phyloP scores from a whole-genome alignment of 1,140 invertebrate species.

The Drosophila equinoxialis region DNA sequence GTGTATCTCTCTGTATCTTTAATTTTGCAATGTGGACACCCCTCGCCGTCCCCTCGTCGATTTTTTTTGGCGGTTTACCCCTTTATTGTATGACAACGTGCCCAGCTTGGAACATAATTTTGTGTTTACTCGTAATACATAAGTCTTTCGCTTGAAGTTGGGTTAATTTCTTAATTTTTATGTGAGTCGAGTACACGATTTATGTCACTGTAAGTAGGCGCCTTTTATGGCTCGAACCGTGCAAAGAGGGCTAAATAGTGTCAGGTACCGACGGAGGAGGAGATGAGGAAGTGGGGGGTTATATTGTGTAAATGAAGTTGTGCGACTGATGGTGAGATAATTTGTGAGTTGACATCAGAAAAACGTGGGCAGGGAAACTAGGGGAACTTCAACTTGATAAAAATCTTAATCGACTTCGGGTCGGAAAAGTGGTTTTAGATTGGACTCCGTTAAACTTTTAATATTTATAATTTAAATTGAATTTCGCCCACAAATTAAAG shows the following conservation, averaged over 20 bases:
- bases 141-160: constrained; percentile 44
- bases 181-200: constrained; percentile 68
- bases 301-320: constrained; percentile 62
- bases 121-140: constrained; percentile 45
- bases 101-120: constrained; percentile 21
- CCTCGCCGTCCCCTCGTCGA: neutral
- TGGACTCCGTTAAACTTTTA: neutral
- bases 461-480: neutral
- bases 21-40: constrained; percentile 8
- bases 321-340: constrained; percentile 22
- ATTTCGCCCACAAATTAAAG: constrained; percentile 8
- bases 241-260: neutral
- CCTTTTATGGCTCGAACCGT: constrained; percentile 51
- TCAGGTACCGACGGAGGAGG: neutral
- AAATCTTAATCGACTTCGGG: constrained; percentile 1
- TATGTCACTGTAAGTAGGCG: constrained; percentile 60
- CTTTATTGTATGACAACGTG: constrained; percentile 40
- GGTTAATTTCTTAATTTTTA: constrained; percentile 80
- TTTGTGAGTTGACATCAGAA: neutral
- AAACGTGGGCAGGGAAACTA: neutral
- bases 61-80: too few relatives aligned
- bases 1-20: constrained; percentile 17
- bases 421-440: constrained; percentile 5
- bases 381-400: neutral
- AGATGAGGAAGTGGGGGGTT: neutral